These are phyloP conservation scores for Diarsia dahlii DNA, from an alignment of 2,888 invertebrate species.

Conservation along the genomic window DNA sequence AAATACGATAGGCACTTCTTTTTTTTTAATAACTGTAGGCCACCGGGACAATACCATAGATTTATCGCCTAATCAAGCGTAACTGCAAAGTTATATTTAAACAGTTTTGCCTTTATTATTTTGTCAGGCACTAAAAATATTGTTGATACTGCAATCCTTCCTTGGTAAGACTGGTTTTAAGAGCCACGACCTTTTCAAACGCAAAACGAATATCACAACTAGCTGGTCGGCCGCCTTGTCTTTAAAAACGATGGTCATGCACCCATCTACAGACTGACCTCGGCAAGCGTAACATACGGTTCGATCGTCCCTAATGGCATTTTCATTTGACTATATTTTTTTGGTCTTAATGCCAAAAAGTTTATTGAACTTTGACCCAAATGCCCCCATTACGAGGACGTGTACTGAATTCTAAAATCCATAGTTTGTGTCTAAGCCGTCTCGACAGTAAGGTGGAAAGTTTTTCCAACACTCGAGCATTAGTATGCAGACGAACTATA, in stretches of 20 bases:
- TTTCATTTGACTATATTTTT: background rate
- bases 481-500: constrained; percentile 65
- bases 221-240: background rate
- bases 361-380: constrained; percentile 35
- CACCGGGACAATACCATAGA: too few species aligned
- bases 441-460: constrained; percentile 41
- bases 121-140: too few species aligned
- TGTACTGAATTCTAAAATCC: constrained; percentile 12
- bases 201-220: background rate
- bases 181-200: background rate
- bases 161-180: background rate
- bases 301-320: background rate
- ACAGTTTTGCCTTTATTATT: too few species aligned
- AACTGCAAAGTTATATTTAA: too few species aligned
- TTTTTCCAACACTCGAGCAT: constrained; percentile 43
- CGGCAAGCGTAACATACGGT: background rate
- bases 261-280: background rate
- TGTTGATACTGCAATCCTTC: too few species aligned
- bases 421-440: constrained; percentile 16
- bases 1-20: too few species aligned
- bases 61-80: too few species aligned
- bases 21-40: too few species aligned
- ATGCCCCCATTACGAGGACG: background rate
- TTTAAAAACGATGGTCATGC: background rate
- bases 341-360: background rate